These are phyloP conservation scores for Formicarius rufipectus DNA, from an alignment of 2,113 vertebrate species.

Conservation along the genomic window DNA sequence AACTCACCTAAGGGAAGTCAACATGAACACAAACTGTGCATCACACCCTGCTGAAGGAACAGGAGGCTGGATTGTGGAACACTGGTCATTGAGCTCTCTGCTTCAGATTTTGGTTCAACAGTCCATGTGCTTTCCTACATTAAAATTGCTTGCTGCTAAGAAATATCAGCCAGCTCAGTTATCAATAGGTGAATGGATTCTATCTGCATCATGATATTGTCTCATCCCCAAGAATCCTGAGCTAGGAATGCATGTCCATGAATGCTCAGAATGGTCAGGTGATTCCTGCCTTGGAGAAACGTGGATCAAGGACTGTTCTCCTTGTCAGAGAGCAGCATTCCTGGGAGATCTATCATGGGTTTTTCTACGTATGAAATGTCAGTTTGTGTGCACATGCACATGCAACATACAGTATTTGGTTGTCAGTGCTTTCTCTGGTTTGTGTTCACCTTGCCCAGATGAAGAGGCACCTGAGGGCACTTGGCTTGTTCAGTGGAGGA, in stretches of 20 bases:
- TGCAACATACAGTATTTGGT: background rate
- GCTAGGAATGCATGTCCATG: background rate
- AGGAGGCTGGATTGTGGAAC: background rate
- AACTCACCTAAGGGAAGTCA: background rate
- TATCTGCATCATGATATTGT: background rate
- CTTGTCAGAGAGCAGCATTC: background rate
- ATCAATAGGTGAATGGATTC: background rate
- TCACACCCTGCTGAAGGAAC: background rate
- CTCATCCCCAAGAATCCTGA: background rate
- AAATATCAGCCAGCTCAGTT: background rate
- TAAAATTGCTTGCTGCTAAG: background rate
- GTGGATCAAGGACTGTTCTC: background rate
- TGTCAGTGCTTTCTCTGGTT: no score
- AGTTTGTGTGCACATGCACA: background rate
- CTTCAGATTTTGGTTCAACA: background rate
- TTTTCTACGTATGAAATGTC: background rate
- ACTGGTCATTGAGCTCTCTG: background rate
- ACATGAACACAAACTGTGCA: background rate
- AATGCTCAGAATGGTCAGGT: background rate
- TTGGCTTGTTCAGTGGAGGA: no score
- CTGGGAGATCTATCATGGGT: background rate
- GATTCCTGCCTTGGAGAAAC: background rate
- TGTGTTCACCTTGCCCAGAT: no score
- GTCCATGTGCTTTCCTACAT: background rate
- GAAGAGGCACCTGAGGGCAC: no score